Evolutionary conservation across 2,797 vertebrate genomes (phyloP), one percentile per base, ranked within the genome.

Genomic region (Onychomys arenicola): DNA sequence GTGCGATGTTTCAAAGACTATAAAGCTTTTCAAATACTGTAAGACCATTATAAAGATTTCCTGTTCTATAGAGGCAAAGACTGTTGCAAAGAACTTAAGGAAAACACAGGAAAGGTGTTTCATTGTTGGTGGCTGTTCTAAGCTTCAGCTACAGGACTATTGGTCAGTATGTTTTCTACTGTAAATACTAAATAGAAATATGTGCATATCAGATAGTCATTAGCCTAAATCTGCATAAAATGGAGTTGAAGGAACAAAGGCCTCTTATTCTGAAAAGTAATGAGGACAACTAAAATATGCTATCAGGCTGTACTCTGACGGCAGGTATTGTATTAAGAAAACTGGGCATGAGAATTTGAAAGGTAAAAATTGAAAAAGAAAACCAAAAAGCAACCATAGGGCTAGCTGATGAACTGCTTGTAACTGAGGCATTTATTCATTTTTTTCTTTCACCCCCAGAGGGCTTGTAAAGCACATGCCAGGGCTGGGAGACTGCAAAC

Each of bases 141-240:
- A 90, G 46, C 76, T 93, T 95, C 75, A 63, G 19, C 91, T 96
- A 95, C 27, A 91, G 63, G 63, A 71, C 81, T 93, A 0, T 27
- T 92, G 78, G 76, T 92, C 78, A 96, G 40, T 77, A 25, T 23
- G 67, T 71, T 65, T 49, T 94, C n/a, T 78, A 89, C 88, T 75
- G 89, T 37, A 91, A 96, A 92, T 59, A 63, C 63, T 83, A 88
- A 95, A 67, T 49, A 89, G 65, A 87, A 97, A 71, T 87, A 87
- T 81, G 52, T 94, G 49, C 94, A 89, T 43, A 86, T 46, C 8
- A 91, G 67, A 77, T 90, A 80, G 61, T 92, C 73, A 94, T 93
- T 96, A 87, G 75, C 69, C 96, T 71, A 96, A 71, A 95, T 90
- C 65, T 97, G 46, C 85, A 89, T 87, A 87, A 71, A n/a, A 89